A percentile compares a stretch with the other conserved stretches of the same genome.
These are phyloP conservation scores for Apaloderma vittatum DNA, from an alignment of 2,113 vertebrate genomes.

Conservation along the genomic window DNA sequence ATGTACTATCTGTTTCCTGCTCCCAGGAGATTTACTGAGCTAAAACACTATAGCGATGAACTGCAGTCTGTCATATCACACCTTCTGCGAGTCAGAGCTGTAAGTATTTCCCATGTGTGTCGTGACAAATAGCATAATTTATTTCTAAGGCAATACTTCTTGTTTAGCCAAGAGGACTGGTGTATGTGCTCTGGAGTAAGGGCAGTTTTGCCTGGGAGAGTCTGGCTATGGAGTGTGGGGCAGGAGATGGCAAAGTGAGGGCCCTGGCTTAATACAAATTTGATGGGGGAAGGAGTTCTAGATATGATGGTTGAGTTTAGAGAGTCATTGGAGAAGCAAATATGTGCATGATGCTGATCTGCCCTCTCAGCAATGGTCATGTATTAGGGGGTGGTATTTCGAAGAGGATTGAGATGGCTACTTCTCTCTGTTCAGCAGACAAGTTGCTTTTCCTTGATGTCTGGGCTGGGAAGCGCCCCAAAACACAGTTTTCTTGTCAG, in stretches of 20 bases:
- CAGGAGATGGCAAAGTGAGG: not conserved
- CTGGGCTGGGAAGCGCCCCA: not conserved
- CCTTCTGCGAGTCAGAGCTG: conserved; percentile 91
- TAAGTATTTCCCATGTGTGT: conserved; percentile 79
- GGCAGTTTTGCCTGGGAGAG: not conserved
- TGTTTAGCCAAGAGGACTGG: not conserved
- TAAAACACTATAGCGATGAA: conserved; percentile 93
- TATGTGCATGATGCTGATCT: not conserved
- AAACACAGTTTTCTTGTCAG: not conserved
- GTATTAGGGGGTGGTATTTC: not conserved
- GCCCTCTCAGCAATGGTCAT: not conserved
- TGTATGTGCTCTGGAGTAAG: not conserved
- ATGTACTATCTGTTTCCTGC: conserved; percentile 71
- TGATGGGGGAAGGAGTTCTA: not conserved
- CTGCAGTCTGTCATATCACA: conserved; percentile 92
- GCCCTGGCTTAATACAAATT: not conserved
- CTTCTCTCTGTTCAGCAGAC: not conserved
- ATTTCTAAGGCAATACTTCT: conserved; percentile 45
- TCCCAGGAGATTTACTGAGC: conserved; percentile 89
- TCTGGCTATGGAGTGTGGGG: not conserved
- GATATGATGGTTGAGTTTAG: not conserved
- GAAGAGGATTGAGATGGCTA: not conserved
- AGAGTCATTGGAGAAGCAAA: not conserved
- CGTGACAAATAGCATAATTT: conserved; percentile 48
- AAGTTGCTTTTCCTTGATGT: not conserved